Base-by-base conservation (phyloP, 2,113 vertebrate genomes). In the Oreochromis niloticus region DNA sequence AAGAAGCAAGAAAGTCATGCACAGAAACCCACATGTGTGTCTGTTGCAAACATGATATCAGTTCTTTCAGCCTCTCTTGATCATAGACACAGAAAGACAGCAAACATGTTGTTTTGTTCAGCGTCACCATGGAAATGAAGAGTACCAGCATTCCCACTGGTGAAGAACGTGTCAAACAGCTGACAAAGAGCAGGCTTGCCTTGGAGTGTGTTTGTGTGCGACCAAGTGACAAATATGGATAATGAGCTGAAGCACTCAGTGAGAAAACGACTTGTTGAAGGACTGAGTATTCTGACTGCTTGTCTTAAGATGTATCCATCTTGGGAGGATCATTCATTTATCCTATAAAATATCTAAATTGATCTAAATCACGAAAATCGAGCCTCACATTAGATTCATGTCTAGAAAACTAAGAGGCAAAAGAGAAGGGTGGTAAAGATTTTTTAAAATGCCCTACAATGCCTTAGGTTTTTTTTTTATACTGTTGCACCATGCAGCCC, bases 191-290 rank as follows among this genome's bases (percentile, higher is more conserved):
- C 78, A 75, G 63, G 24, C 52, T 88, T 16, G 82, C 75, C 52
- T 91, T 39, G 4, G 36, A 82, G 85, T 79, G 78, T 34, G 34
- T 92, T 19, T 55, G 81, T 91, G 89, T 83, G 82, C 30, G 10
- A 63, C 73, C 12, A 5, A 68, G 80, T 88, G 85, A 89, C 89
- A 90, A 89, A 92, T 59, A 75, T 16, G 63, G 82, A 90, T 89
- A 93, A 93, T 85, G 87, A 94, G 92, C 87, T 43, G 66, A 82
- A 75, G 22, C 57, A n/a, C 14, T 88, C 30, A 50, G 50, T n/a
- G 27, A 79, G 68, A 78, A 61, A 84, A 82, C 4, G 3, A 85
- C 83, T 71, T 6, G 11, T 50, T 83, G 75, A 54, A 68, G 43
- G 22, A 39, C 17, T 27, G 73, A 55, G 39, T 19, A 34, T 63